Base-by-base conservation (phyloP, 2,113 vertebrate genomes). In the Phaetusa simplex region DNA sequence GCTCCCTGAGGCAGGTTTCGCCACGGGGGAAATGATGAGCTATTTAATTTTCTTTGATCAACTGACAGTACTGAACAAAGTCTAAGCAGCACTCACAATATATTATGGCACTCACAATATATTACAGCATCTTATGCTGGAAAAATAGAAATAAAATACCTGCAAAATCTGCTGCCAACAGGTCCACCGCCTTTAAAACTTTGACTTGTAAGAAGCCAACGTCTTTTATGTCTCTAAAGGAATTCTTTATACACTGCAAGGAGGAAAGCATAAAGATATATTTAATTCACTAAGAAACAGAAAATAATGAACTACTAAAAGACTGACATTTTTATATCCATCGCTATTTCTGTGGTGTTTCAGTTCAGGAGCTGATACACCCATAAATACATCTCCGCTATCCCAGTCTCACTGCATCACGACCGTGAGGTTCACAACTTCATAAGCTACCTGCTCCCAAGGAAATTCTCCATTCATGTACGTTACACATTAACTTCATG, bases 201-300 rank as follows among this genome's bases (percentile, higher is more conserved):
- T 99, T 99, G 73, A 99, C 99, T 98, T 99, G 99, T 70, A 99
- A 98, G 93, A 99, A 98, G n/a, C 99, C 99, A 12, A 99, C 43
- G 5, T 99, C 99, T 53, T 98, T 98, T 30, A 99, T 30, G 69
- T 98, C 97, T 30, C 91, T 91, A 93, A 99, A 97, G 2, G 99
- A 98, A 93, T 99, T 99, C 92, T 89, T 98, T 64, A 99, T 82
- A 94, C 98, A 88, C 99, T 99, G 95, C 15, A 70, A 84, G 95
- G 14, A 85, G 77, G 62, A 93, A 85, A 80, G 6, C 13, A 21
- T n/a, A 42, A 62, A 82, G 11, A 91, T 15, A 11, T 9, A 45
- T 88, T 81, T 22, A 79, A 61, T 66, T 72, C 62, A 90, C 24
- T 66, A 64, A 61, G 59, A 71, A 86, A 82, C 11, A 84, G 20